Conservation (phyloP, 2,888 invertebrate genomes). For the Cataglyphis albicans region DNA sequence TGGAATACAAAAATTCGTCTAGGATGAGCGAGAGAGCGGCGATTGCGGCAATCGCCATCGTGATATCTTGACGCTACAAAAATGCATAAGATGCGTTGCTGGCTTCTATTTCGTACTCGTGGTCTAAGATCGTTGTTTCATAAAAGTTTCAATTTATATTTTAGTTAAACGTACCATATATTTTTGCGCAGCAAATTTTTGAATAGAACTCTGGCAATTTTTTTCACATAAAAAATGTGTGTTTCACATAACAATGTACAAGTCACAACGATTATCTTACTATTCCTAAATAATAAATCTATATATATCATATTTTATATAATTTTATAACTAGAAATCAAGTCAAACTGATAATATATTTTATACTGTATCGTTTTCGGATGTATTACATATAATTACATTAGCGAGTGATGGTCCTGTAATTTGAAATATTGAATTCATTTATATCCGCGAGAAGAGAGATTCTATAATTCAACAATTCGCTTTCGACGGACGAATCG, state of each 20-base stretch:
- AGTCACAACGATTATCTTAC: neutral
- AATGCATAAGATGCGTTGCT: conserved; percentile 10
- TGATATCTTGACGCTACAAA: conserved; percentile 20
- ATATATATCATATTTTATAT: neutral
- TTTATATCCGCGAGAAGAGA: conserved; percentile 20
- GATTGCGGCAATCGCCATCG: conserved; percentile 8
- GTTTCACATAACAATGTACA: neutral
- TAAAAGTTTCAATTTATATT: no score
- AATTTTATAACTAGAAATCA: neutral
- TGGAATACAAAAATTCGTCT: conserved; percentile 37
- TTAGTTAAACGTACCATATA: no score
- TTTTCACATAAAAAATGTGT: neutral
- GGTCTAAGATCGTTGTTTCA: no score
- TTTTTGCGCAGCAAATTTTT: neutral
- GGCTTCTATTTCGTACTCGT: neutral
- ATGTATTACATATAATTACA: neutral
- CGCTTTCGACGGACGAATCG: conserved; percentile 59
- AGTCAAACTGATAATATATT: neutral
- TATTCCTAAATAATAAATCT: conserved; percentile 27
- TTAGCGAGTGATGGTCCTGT: neutral
- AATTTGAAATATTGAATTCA: conserved; percentile 32
- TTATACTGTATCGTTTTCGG: neutral
- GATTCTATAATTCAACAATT: conserved; percentile 58
- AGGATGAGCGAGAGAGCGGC: conserved; percentile 17
- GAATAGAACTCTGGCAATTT: neutral